phyloP scores from a whole-genome alignment of 2,888 invertebrate genomes.

The Oscheius myriophilus region DNA sequence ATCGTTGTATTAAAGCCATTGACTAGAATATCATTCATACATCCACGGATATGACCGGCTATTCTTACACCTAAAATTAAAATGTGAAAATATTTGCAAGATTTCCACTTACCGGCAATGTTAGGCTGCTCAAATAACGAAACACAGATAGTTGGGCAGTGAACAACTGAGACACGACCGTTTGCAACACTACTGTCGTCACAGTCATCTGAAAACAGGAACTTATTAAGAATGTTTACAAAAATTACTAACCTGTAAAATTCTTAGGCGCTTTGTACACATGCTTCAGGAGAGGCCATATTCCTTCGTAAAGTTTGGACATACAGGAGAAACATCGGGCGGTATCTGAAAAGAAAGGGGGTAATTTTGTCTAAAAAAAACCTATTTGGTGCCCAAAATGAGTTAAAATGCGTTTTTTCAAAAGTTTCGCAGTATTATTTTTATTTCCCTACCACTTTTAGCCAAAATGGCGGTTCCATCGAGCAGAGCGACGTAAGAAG shows the following conservation, averaged over 20 bases:
- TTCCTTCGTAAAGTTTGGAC: slow-evolving; percentile 67
- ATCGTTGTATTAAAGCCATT: slow-evolving; percentile 69
- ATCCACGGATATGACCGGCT: slow-evolving; percentile 66
- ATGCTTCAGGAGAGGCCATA: slow-evolving; percentile 58
- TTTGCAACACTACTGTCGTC: slow-evolving; percentile 42
- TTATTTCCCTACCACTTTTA: slow-evolving; percentile 22
- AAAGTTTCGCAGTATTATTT: not conserved
- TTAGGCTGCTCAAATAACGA: slow-evolving; percentile 63
- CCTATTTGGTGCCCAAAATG: too few species aligned
- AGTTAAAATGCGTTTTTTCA: not conserved
- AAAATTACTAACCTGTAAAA: slow-evolving; percentile 62
- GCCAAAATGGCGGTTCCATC: slow-evolving; percentile 21
- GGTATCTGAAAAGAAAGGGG: slow-evolving; percentile 61
- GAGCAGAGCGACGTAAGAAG: slow-evolving; percentile 20
- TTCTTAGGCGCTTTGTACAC: slow-evolving; percentile 66
- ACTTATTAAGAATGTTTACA: not conserved
- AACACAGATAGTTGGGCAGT: slow-evolving; percentile 67
- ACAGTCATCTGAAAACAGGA: slow-evolving; percentile 46
- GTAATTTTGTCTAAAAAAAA: too few species aligned
- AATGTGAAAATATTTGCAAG: not conserved
- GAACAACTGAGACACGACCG: slow-evolving; percentile 49
- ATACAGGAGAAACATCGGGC: slow-evolving; percentile 70
- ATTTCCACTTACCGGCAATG: slow-evolving; percentile 59
- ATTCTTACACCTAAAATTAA: slow-evolving; percentile 61
- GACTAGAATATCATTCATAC: slow-evolving; percentile 64